Base-by-base conservation (phyloP, 2,888 invertebrate genomes). In the Brachyptera putata region DNA sequence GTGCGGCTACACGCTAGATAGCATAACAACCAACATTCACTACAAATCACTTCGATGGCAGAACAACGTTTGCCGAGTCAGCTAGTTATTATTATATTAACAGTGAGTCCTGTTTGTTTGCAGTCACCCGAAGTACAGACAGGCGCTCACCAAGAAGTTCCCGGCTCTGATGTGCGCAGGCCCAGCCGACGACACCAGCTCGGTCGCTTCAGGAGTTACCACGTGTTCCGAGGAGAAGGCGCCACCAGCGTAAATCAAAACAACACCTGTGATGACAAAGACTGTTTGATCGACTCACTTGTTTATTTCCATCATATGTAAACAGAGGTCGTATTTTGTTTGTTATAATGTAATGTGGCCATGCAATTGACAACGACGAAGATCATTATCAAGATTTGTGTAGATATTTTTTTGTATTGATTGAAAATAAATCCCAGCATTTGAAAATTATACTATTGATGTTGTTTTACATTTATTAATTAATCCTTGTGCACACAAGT, bases 71-170 rank as follows among this genome's bases (percentile, higher is more conserved):
- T n/a, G n/a, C n/a, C n/a, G n/a, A n/a, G n/a, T n/a, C n/a, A n/a
- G n/a, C n/a, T n/a, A n/a, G n/a, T n/a, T n/a, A n/a, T n/a, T n/a
- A n/a, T n/a, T n/a, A n/a, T n/a, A n/a, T n/a, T n/a, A n/a, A n/a
- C n/a, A n/a, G n/a, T n/a, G 30, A 5, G 7, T n/a, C 34, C 36
- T 18, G 60, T 60, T 63, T 64, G 63, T 59, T 76, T 75, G 14
- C 73, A 88, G 89, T 72, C 89, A 89, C 76, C 89, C 89, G 14
- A 89, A 87, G 74, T 90, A 89, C 76, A 82, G 87, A 66, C 84
- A 84, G 61, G 89, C 86, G 39, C 77, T 92, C 64, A 82, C 85
- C 74, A 82, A 85, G 77, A 84, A 82, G 73, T 89, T 90, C 82
- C 91, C 91, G 26, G 84, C 86, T 62, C 77, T 89, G 70, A 80